phyloP scores from a whole-genome alignment of 2,888 invertebrate species.

The Cantharis rustica region DNA sequence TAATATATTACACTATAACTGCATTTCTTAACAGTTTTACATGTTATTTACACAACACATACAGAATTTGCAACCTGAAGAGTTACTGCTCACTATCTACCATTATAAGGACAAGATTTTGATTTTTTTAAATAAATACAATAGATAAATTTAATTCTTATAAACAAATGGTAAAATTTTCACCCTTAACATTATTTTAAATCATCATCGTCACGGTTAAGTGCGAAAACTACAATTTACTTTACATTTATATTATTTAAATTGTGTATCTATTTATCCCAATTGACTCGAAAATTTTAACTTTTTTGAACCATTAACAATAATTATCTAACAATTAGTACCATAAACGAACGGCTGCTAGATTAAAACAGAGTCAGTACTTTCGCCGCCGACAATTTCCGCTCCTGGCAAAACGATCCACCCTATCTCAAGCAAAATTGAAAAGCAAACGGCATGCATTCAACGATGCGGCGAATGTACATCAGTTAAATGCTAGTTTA shows the following conservation, averaged over 20 bases:
- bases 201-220: neutral
- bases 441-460: neutral
- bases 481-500: slow-evolving; percentile 1
- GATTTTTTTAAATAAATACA: neutral
- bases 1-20: slow-evolving; percentile 20
- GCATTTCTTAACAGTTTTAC: slow-evolving; percentile 23
- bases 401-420: neutral
- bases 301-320: slow-evolving; percentile 7
- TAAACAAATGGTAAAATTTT: neutral
- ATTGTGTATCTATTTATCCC: neutral
- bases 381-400: neutral
- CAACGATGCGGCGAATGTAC: neutral
- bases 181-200: neutral
- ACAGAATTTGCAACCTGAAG: slow-evolving; percentile 30
- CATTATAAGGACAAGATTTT: slow-evolving; percentile 13
- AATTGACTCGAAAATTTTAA: slow-evolving; percentile 14
- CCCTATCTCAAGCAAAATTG: neutral
- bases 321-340: slow-evolving; percentile 26
- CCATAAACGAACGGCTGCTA: slow-evolving; percentile 12
- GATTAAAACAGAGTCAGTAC: neutral
- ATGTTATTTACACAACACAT: slow-evolving; percentile 35
- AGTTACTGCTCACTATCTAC: slow-evolving; percentile 17
- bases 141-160: neutral
- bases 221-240: slow-evolving; percentile 5
- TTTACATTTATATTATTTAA: neutral